Percentiles rank a stretch among this genome's conserved stretches.
phyloP scores from a whole-genome alignment of 1,140 invertebrate species.

The Procambarus clarkii region DNA sequence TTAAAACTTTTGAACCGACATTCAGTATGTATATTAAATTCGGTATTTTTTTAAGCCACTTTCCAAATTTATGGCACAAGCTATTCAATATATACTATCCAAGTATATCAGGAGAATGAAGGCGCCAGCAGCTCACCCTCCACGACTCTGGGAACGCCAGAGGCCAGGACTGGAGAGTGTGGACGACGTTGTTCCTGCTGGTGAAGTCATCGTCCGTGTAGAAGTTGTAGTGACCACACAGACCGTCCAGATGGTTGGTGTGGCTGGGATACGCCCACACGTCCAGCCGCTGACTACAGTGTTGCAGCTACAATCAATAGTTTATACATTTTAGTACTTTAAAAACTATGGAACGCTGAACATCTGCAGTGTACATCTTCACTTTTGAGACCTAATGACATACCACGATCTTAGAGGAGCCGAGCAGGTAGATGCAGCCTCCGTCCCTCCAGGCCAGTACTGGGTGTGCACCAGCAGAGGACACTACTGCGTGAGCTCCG shows the following conservation, averaged over 20 bases:
- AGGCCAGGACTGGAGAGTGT: slow-evolving; percentile 5
- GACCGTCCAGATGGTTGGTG: slow-evolving; percentile 11
- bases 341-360: too few relatives aligned
- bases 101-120: too few relatives aligned
- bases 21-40: too few relatives aligned
- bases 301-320: neutral
- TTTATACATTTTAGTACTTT: too few relatives aligned
- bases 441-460: neutral
- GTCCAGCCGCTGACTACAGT: slow-evolving; percentile 12
- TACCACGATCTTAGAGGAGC: neutral
- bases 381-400: neutral
- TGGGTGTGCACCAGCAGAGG: neutral
- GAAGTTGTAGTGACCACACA: slow-evolving; percentile 50
- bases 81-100: too few relatives aligned
- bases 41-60: too few relatives aligned
- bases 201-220: slow-evolving; percentile 21
- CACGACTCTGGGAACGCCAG: slow-evolving; percentile 36
- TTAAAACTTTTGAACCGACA: neutral
- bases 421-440: neutral
- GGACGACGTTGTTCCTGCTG: neutral
- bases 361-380: too few relatives aligned
- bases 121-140: neutral
- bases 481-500: neutral
- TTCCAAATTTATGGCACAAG: too few relatives aligned
- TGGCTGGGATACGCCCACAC: slow-evolving; percentile 24